Percentiles rank a stretch among this genome's conserved stretches.
phyloP scores from a whole-genome alignment of 2,888 invertebrate species.

The Mimumesa dahlbomi region DNA sequence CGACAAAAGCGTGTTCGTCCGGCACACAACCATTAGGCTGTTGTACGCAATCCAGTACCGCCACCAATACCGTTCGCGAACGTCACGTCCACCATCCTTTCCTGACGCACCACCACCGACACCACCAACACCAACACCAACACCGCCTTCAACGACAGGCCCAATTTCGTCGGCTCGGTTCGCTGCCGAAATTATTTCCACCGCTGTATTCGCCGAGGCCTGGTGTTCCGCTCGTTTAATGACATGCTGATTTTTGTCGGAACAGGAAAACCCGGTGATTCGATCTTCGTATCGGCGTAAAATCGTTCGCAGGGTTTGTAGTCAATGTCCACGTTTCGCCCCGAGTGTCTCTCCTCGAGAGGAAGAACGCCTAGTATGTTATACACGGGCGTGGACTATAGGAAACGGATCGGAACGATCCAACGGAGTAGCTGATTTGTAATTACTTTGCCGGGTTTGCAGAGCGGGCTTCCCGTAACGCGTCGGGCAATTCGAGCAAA shows the following conservation, averaged over 20 bases:
- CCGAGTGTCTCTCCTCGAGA: too few species aligned
- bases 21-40: conserved; percentile 43
- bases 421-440: too few species aligned
- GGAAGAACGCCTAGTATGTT: too few species aligned
- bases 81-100: conserved; percentile 23
- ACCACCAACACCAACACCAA: too few species aligned
- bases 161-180: conserved; percentile 36
- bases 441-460: too few species aligned
- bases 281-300: neutral
- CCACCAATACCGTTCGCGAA: conserved; percentile 48
- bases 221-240: conserved; percentile 31
- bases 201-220: conserved; percentile 30
- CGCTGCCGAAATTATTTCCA: conserved; percentile 48
- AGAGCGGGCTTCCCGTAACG: conserved; percentile 16
- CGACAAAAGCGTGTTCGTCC: conserved; percentile 47
- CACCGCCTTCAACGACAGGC: neutral
- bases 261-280: conserved; percentile 22
- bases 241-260: conserved; percentile 17
- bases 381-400: too few species aligned
- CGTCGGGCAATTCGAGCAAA: conserved; percentile 33
- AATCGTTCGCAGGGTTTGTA: too few species aligned
- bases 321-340: too few species aligned
- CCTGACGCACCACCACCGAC: too few species aligned
- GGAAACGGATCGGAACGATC: too few species aligned
- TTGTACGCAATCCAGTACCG: conserved; percentile 38